Conservation (phyloP, 2,888 invertebrate genomes). For the Ligdia adustata region DNA sequence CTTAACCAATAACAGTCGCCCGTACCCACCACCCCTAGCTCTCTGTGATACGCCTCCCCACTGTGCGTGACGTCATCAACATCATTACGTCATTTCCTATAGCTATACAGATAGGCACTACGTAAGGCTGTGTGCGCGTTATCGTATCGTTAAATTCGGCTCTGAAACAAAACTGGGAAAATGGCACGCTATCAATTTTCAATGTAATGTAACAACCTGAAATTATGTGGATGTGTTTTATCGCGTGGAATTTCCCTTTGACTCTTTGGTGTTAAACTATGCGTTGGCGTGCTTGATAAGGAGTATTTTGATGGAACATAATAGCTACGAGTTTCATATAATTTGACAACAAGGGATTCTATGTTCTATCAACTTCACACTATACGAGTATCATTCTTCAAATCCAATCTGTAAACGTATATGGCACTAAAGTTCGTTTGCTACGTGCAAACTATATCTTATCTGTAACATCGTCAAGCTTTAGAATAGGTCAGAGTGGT, state of each 20-base stretch:
- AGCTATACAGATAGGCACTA: slow-evolving; percentile 9
- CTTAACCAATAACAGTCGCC: slow-evolving; percentile 25
- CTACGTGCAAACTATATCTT: too few species aligned
- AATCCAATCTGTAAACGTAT: too few species aligned
- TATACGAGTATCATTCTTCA: too few species aligned
- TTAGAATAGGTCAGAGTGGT: too few species aligned
- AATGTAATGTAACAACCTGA: slow-evolving; percentile 27
- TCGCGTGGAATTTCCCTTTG: slow-evolving; percentile 16
- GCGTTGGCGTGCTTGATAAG: too few species aligned
- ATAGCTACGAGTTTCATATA: too few species aligned
- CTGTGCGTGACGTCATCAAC: slow-evolving; percentile 64
- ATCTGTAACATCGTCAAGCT: too few species aligned
- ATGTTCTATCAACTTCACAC: too few species aligned
- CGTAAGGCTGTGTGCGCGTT: slow-evolving; percentile 41
- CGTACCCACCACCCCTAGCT: slow-evolving; percentile 25
- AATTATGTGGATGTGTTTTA: slow-evolving; percentile 28
- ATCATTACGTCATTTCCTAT: slow-evolving; percentile 46
- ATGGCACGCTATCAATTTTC: slow-evolving; percentile 31
- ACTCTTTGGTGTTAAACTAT: slow-evolving; percentile 1
- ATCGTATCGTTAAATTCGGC: slow-evolving; percentile 50
- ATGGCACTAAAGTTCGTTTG: too few species aligned
- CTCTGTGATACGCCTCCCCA: slow-evolving; percentile 35
- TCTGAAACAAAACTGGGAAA: slow-evolving; percentile 43
- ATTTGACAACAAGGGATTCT: too few species aligned
- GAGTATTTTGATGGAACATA: too few species aligned